Evolutionary conservation across 2,797 vertebrate species (phyloP).

Genomic region (Sebastes trivittatus): DNA sequence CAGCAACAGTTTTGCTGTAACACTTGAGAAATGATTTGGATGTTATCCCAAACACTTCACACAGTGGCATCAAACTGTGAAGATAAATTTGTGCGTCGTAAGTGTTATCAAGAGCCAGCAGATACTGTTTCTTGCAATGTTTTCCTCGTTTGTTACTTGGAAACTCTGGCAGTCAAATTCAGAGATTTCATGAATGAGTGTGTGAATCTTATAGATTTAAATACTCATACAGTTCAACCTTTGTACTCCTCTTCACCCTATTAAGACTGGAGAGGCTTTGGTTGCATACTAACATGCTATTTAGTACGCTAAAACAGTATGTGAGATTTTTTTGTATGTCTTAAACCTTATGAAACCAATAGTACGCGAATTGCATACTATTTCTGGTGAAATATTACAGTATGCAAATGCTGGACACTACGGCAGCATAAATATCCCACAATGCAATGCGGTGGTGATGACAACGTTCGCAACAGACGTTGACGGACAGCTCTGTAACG

Average conservation of each 20-base stretch:
- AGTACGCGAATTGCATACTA: no score
- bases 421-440: no score
- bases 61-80: not conserved
- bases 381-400: no score
- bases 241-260: not conserved
- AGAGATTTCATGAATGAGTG: slow-evolving; percentile 4
- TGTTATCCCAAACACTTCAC: slow-evolving; percentile 8
- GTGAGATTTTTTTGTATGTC: no score
- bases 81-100: not conserved
- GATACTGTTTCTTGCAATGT: not conserved
- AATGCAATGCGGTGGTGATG: no score
- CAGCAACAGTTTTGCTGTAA: not conserved
- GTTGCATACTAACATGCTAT: no score
- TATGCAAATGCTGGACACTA: no score
- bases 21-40: not conserved
- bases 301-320: no score
- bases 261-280: not conserved
- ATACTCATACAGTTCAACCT: not conserved
- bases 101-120: not conserved
- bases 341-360: no score
- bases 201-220: not conserved
- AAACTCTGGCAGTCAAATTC: not conserved
- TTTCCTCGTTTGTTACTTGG: not conserved
- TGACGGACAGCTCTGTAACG: no score
- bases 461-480: no score